These are phyloP conservation scores for Auanema sp. DNA, from an alignment of 2,888 invertebrate species.

Conservation along the genomic window DNA sequence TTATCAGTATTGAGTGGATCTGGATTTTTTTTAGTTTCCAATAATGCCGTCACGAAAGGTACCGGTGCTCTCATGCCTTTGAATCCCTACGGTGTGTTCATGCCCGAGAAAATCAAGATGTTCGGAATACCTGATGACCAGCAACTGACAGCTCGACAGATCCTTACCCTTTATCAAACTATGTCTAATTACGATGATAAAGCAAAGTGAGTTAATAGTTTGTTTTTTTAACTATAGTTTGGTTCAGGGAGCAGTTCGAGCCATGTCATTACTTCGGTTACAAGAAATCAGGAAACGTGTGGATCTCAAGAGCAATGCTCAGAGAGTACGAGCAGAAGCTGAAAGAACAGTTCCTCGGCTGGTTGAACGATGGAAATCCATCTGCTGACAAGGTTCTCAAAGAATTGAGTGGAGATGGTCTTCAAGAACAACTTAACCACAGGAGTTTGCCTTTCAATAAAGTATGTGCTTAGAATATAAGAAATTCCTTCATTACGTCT, in stretches of 20 bases:
- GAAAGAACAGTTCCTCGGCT: conserved; percentile 56
- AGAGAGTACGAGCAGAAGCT: conserved; percentile 51
- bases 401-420: conserved; percentile 28
- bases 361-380: conserved; percentile 36
- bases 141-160: conserved; percentile 57
- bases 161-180: conserved; percentile 55
- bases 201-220: conserved; percentile 40
- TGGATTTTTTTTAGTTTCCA: not conserved
- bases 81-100: conserved; percentile 61
- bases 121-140: conserved; percentile 63
- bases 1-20: not conserved
- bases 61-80: conserved; percentile 27
- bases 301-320: conserved; percentile 53
- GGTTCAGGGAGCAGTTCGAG: conserved; percentile 53
- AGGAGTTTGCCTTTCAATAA: conserved; percentile 50
- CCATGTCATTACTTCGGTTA: conserved; percentile 56
- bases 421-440: conserved; percentile 43
- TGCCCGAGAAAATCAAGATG: conserved; percentile 61
- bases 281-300: conserved; percentile 39
- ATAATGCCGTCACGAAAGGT: not conserved
- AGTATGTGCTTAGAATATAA: conserved; percentile 16
- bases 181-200: conserved; percentile 53
- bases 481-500: not conserved
- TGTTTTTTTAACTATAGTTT: not conserved
- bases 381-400: conserved; percentile 20